Percentiles rank a stretch among this genome's conserved stretches.
These are phyloP conservation scores for Heliconius nattereri DNA, from an alignment of 1,140 invertebrate species.

Conservation along the genomic window DNA sequence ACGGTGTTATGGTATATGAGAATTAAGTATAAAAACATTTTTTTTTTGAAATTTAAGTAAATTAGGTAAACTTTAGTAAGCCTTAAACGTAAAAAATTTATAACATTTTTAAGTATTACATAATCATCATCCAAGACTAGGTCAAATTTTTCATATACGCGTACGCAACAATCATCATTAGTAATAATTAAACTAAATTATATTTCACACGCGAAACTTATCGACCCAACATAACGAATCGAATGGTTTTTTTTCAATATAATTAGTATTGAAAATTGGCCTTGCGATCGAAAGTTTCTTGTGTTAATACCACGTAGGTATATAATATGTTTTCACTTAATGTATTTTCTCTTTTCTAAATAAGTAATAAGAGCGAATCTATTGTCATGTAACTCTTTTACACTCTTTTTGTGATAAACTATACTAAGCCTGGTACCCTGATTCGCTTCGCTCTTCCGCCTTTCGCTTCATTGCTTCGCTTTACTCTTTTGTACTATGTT, in stretches of 20 bases:
- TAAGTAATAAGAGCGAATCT: not conserved
- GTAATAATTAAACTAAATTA: slow-evolving; percentile 4
- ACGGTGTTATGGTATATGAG: no score
- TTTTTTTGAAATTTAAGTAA: no score
- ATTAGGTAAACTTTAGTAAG: no score
- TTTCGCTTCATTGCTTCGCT: no score
- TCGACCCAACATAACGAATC: not conserved
- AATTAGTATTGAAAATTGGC: not conserved
- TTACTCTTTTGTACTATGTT: no score
- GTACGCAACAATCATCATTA: not conserved
- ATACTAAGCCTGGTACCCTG: no score
- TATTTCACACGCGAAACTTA: not conserved
- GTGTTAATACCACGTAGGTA: not conserved
- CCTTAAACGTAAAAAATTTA: no score
- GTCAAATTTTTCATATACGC: not conserved
- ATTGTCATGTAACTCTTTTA: no score
- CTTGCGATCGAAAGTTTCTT: not conserved
- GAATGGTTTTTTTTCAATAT: not conserved
- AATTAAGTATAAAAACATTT: no score
- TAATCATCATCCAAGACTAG: not conserved
- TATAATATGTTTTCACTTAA: not conserved
- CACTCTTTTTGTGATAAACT: no score
- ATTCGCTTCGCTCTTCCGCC: no score
- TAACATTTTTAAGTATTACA: not conserved
- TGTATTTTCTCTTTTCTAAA: not conserved